phyloP scores from a whole-genome alignment of 2,797 vertebrate species.

The Mus spretus region DNA sequence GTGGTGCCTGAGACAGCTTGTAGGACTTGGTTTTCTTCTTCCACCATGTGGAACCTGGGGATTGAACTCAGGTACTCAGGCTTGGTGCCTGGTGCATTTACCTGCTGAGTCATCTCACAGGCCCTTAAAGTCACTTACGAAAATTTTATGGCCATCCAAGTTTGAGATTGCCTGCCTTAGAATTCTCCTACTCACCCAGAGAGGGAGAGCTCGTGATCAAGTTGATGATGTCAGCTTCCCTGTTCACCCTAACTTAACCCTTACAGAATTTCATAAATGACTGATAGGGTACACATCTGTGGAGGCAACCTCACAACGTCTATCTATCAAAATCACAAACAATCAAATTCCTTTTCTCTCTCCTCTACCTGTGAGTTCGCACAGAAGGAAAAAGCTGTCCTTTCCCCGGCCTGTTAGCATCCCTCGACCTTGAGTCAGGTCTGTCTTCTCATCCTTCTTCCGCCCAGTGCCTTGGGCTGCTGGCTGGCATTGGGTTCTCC shows the following conservation, averaged over 20 bases:
- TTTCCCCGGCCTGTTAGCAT: background rate
- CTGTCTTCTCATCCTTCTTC: background rate
- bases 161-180: background rate
- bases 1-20: no score
- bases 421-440: background rate
- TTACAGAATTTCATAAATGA: no score
- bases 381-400: background rate
- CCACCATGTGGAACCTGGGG: background rate
- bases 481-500: constrained; percentile 94
- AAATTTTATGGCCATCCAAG: background rate
- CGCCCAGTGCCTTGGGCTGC: constrained; percentile 93
- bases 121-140: background rate
- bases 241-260: no score
- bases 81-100: background rate
- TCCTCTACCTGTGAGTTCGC: background rate
- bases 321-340: no score
- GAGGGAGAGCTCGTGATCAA: no score
- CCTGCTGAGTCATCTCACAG: background rate
- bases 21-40: no score
- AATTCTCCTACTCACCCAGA: no score
- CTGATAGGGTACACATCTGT: no score
- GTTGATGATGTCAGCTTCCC: no score
- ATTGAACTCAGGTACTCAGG: background rate
- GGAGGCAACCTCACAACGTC: no score
- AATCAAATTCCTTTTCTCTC: background rate